These are phyloP conservation scores for Regulus satrapa DNA, from an alignment of 2,113 vertebrate genomes.

Conservation along the genomic window DNA sequence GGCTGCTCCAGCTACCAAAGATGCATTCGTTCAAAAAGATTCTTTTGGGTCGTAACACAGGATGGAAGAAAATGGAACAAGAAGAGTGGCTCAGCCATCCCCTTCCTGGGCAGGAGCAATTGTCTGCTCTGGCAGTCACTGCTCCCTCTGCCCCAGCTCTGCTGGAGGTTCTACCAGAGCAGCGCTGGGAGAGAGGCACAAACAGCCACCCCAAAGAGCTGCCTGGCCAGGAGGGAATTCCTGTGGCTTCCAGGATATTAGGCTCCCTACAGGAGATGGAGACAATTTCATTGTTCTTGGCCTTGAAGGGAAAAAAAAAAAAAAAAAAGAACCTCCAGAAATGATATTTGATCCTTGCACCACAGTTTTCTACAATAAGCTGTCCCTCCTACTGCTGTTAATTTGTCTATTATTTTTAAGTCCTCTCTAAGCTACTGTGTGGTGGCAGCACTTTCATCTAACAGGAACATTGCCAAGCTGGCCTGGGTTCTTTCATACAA, in stretches of 20 bases:
- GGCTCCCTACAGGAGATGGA: constrained; percentile 1
- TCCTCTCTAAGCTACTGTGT: neutral
- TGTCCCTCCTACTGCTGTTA: neutral
- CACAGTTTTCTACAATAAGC: neutral
- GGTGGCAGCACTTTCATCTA: neutral
- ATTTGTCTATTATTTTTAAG: constrained; percentile 20
- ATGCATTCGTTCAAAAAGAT: neutral
- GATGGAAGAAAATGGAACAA: neutral
- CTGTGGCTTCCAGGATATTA: neutral
- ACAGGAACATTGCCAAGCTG: neutral
- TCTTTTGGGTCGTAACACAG: neutral
- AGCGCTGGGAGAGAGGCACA: neutral
- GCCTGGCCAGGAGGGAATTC: neutral
- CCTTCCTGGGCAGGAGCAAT: neutral
- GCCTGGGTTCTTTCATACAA: neutral
- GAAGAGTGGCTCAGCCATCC: neutral
- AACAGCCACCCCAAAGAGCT: neutral
- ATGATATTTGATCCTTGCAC: neutral
- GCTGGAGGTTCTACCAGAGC: neutral
- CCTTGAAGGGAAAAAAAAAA: neutral
- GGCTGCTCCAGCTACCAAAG: neutral
- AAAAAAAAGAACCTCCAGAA: neutral
- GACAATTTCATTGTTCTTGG: neutral
- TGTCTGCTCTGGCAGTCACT: neutral
- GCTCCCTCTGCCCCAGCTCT: neutral